Evolutionary conservation across 2,888 invertebrate species (phyloP), one percentile per base, ranked within the genome.

Genomic region (Crepidodera aurea): DNA sequence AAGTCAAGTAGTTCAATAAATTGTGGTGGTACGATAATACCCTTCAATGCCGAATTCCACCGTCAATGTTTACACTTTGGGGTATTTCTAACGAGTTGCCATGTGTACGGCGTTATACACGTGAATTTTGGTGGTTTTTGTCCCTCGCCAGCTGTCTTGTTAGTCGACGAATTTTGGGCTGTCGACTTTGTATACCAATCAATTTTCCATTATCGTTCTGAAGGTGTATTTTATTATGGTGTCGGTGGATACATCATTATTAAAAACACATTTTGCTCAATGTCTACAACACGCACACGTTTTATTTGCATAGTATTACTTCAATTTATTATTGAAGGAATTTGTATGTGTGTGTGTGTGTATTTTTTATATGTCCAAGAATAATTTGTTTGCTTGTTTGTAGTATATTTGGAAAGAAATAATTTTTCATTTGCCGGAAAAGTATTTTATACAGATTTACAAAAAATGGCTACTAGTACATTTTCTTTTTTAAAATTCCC

Each of bases 241-340:
- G 73, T 69, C 70, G 73, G 66, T 68, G 40, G 69, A 73, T 72
- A 73, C 69, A 72, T 75, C 75, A 75, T 75, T 76, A 78, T 78
- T 78, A 77, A 77, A 78, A 77, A 77, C 73, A 66, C 78, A 77
- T 78, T 78, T 78, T 58, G 34, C 55, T 54, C 42, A 40, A 60
- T 27, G 13, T 15, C 48, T 55, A 54, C 51, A 54, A 66, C 62
- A 65, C 60, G 62, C 62, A 65, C 62, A 53, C 27, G 40, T 40
- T 62, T 60, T 60, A 64, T 66, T 64, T 65, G 64, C 60, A 55
- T 57, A 61, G 55, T 34, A 59, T 61, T 65, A 59, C 44, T 57
- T 64, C 56, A 51, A 50, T 61, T 40, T 63, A 42, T 59, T 53
- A 53, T 54, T 25, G 39, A 51, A 54, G 37, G 57, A 64, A 62